Conservation (phyloP, 2,797 vertebrate genomes). For the Alcedo quadribrachys region DNA sequence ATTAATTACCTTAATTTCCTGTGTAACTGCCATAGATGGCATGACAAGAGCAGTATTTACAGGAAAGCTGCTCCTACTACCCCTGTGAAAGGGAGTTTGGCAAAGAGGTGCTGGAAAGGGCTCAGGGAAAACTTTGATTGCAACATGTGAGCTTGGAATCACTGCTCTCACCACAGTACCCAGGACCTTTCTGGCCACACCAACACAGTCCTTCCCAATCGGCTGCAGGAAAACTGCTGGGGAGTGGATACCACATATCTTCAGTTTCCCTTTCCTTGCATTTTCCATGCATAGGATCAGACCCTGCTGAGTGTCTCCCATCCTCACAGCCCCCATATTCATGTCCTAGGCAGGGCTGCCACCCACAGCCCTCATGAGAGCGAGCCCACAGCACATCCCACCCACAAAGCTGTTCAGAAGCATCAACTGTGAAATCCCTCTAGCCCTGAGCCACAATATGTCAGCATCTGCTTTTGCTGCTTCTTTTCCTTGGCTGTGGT, state of each 20-base stretch:
- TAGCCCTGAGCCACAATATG: rapidly evolving
- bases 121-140: background rate
- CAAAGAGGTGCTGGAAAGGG: background rate
- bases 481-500: background rate
- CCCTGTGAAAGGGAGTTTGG: background rate
- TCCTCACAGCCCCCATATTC: rapidly evolving
- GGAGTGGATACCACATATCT: rapidly evolving
- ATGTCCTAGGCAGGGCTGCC: background rate
- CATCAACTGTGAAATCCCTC: background rate
- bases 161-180: rapidly evolving
- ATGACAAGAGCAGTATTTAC: background rate
- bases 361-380: background rate
- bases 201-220: rapidly evolving
- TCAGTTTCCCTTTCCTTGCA: background rate
- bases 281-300: background rate
- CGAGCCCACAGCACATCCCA: background rate
- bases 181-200: background rate
- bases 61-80: background rate
- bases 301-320: background rate
- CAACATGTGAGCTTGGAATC: background rate
- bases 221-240: background rate
- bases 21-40: background rate
- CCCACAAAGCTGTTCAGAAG: background rate
- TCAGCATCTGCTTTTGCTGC: background rate
- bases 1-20: background rate